These are phyloP conservation scores for Otus sunia DNA, from an alignment of 2,113 vertebrate genomes.

Conservation along the genomic window DNA sequence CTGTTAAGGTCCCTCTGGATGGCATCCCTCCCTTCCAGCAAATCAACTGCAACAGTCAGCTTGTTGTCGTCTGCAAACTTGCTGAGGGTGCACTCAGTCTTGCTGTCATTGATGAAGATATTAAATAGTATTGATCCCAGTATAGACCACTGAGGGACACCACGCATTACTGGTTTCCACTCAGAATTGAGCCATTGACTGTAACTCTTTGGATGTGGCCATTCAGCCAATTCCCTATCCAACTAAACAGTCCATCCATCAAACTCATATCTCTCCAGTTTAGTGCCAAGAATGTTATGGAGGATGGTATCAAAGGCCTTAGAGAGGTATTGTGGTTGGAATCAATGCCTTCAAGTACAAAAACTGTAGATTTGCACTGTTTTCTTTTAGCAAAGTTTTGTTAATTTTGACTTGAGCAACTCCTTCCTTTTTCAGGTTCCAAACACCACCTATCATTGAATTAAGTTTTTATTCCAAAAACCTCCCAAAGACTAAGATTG, in stretches of 20 bases:
- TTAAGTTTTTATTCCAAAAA: neutral
- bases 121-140: neutral
- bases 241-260: neutral
- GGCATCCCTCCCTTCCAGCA: neutral
- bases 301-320: neutral
- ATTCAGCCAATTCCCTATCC: neutral
- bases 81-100: fast-evolving
- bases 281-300: neutral
- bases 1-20: neutral
- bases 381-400: neutral
- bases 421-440: neutral
- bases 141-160: too few relatives aligned
- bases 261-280: neutral
- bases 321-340: neutral
- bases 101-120: fast-evolving
- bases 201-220: neutral
- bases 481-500: neutral
- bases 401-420: neutral
- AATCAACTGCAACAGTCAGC: neutral
- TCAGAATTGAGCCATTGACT: neutral
- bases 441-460: neutral
- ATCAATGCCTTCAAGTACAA: neutral
- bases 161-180: fast-evolving
- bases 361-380: neutral
- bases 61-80: neutral